A percentile compares a stretch with the other conserved stretches of the same genome.
phyloP scores from a whole-genome alignment of 2,113 vertebrate species.

The Lates calcarifer region DNA sequence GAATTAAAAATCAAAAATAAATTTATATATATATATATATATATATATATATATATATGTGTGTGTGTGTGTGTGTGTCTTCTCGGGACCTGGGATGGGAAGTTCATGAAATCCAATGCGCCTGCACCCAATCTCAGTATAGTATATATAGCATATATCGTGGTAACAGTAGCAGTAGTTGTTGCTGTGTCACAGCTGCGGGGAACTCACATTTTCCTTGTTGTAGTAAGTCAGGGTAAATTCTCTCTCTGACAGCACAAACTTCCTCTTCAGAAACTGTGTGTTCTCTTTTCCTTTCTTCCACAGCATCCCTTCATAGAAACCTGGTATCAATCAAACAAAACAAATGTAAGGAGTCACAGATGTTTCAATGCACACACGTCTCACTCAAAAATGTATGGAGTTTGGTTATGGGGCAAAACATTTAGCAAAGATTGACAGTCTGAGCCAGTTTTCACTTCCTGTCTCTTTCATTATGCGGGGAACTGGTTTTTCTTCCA shows the following conservation, averaged over 20 bases:
- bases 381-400: background rate
- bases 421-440: background rate
- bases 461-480: background rate
- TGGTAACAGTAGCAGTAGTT: no score
- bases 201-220: slow-evolving; percentile 82
- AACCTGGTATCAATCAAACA: slow-evolving; percentile 67
- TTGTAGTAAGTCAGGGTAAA: slow-evolving; percentile 84
- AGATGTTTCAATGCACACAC: background rate
- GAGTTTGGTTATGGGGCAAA: background rate
- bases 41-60: no score
- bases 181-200: background rate
- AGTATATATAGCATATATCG: no score
- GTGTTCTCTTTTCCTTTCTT: slow-evolving; percentile 85
- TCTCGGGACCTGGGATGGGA: no score
- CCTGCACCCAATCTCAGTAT: no score
- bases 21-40: no score
- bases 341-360: background rate
- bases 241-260: slow-evolving; percentile 81
- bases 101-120: no score
- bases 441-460: slow-evolving; percentile 13
- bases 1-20: no score
- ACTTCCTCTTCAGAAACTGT: slow-evolving; percentile 85
- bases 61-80: no score
- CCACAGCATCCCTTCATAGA: slow-evolving; percentile 82
- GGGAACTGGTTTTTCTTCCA: slow-evolving; percentile 47